A percentile compares a stretch with the other conserved stretches of the same genome.
phyloP scores from a whole-genome alignment of 2,797 vertebrate genomes.

The Menidia menidia region DNA sequence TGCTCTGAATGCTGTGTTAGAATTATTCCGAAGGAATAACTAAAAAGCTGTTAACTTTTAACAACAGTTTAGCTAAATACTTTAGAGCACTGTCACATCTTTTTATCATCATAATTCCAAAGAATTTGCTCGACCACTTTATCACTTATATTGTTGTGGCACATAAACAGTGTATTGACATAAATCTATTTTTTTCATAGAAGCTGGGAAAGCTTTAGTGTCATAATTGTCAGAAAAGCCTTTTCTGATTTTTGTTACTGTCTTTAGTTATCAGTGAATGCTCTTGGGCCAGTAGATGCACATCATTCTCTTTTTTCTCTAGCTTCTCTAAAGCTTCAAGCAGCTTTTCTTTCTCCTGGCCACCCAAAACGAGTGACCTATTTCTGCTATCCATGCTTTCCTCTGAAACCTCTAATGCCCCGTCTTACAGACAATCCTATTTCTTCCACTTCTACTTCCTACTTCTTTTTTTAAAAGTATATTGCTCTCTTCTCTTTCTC shows the following conservation, averaged over 20 bases:
- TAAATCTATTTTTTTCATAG: background rate
- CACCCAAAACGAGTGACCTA: slow-evolving; percentile 61
- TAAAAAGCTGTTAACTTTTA: slow-evolving; percentile 4
- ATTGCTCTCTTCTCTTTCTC: slow-evolving; percentile 67
- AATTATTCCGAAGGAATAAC: slow-evolving; percentile 26
- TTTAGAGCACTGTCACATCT: too few relatives aligned
- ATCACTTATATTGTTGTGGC: too few relatives aligned
- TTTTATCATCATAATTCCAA: too few relatives aligned
- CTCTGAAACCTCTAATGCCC: slow-evolving; percentile 60
- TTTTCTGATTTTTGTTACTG: background rate
- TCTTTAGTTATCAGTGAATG: slow-evolving; percentile 7
- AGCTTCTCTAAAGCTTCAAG: slow-evolving; percentile 43
- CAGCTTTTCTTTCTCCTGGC: slow-evolving; percentile 57
- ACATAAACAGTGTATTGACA: too few relatives aligned
- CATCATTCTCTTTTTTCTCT: slow-evolving; percentile 17
- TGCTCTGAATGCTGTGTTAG: slow-evolving; percentile 11
- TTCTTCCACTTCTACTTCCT: slow-evolving; percentile 76
- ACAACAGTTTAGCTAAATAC: too few relatives aligned
- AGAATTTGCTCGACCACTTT: too few relatives aligned
- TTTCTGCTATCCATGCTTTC: slow-evolving; percentile 59
- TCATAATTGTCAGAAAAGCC: slow-evolving; percentile 6
- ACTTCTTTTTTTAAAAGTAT: slow-evolving; percentile 62
- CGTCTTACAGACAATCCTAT: slow-evolving; percentile 69
- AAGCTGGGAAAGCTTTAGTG: background rate
- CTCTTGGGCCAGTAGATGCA: slow-evolving; percentile 20